Base-by-base conservation (phyloP, 2,113 vertebrate species). In the Larimichthys polyactis region DNA sequence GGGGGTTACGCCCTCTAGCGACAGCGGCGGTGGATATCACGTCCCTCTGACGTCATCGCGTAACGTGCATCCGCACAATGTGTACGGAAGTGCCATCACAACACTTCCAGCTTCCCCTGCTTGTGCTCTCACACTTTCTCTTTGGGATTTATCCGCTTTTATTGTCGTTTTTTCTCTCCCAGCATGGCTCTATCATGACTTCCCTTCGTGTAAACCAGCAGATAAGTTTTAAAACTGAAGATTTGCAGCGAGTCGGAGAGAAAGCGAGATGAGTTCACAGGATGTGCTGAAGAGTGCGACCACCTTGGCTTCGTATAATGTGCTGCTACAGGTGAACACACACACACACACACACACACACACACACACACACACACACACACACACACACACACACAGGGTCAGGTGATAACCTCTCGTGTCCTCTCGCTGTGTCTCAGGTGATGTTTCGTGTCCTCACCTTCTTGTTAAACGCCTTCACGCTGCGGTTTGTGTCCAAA, bases 391-490 rank as follows among this genome's bases (percentile, higher is more conserved):
- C 51, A 52, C 44, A 46, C 32, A 43, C 24, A 5, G n/a, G n/a
- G 40, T 0, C 4, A 27, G 11, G 4, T 60, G 5, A 43, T 20
- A 1, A 2, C 27, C 3, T 27, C 22, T 11, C 10, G 3, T 60
- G 11, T 52, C 3, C 51, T 5, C 14, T 44, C 17, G 2, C 12
- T 20, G 32, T 20, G 5, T 82, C 24, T 46, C 87, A 99, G 98
- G 96, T 98, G 83, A 89, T 97, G 93, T 99, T 98, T 88, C 96
- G 98, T 10, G 75, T 94, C 52, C 93, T 97, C 80, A 98, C 97
- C 29, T 99, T 99, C 87, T 86, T 95, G 52, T 92, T 99, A 86
- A 99, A 99, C 86, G 98, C 97, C 0, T 99, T 99, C 92, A 97
- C 97, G 0, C 94, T 99, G 78, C 96, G 98, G n/a, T 98, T 96